A percentile compares a stretch with the other conserved stretches of the same genome.
Evolutionary conservation across 2,797 vertebrate genomes (phyloP).

Genomic region (Myiotriccus ornatus): DNA sequence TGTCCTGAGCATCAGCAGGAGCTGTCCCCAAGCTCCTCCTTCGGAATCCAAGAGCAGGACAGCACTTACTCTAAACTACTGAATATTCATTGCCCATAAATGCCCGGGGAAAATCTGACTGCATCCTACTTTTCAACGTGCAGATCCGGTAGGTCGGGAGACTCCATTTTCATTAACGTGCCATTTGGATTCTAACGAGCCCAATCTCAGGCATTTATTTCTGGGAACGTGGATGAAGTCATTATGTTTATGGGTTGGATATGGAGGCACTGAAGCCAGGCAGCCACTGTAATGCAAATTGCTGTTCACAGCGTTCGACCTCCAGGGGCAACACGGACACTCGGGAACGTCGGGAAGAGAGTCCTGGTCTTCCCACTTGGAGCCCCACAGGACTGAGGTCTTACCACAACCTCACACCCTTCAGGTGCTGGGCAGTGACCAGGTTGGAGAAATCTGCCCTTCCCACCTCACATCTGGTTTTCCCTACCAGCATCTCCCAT

Average conservation of each 20-base stretch:
- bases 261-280: neutral
- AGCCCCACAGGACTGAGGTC: neutral
- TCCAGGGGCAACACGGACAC: fast-evolving
- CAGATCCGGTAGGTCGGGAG: neutral
- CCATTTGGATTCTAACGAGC: neutral
- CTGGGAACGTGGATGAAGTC: neutral
- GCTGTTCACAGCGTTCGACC: neutral
- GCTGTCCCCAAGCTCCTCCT: neutral
- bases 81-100: neutral
- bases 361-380: neutral
- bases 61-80: neutral
- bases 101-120: neutral
- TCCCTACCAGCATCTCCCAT: neutral
- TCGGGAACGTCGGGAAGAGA: fast-evolving
- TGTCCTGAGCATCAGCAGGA: neutral
- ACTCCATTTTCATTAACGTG: neutral
- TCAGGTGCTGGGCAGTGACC: neutral
- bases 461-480: neutral
- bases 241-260: neutral
- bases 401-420: fast-evolving
- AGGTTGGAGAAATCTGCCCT: neutral
- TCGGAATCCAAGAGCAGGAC: neutral
- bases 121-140: neutral
- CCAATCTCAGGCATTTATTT: neutral
- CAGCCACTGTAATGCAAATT: neutral